These are phyloP conservation scores for Eupithecia centaureata DNA, from an alignment of 2,888 invertebrate species.

Conservation along the genomic window DNA sequence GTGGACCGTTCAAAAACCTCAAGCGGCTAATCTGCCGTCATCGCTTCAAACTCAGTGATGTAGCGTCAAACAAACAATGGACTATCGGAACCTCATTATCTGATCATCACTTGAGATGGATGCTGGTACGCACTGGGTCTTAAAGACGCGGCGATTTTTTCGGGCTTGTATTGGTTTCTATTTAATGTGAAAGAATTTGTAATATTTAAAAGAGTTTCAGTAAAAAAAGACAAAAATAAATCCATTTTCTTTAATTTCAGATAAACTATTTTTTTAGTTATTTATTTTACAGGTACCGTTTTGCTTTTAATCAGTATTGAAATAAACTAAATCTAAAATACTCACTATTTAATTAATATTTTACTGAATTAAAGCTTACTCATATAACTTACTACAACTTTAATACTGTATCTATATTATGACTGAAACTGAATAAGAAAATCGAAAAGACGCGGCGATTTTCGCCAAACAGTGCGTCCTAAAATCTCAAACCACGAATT, in stretches of 20 bases:
- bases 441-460: conserved; percentile 43
- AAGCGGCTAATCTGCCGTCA: conserved; percentile 17
- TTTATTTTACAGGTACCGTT: too few relatives aligned
- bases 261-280: too few relatives aligned
- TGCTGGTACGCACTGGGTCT: conserved; percentile 43
- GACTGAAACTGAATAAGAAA: not conserved
- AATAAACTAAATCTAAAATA: too few relatives aligned
- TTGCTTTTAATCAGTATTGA: too few relatives aligned
- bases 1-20: not conserved
- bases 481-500: conserved; percentile 41
- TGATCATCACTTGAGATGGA: conserved; percentile 42
- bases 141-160: conserved; percentile 33
- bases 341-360: too few relatives aligned
- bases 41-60: conserved; percentile 34
- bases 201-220: too few relatives aligned
- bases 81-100: conserved; percentile 48
- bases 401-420: too few relatives aligned
- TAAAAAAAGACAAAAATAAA: too few relatives aligned
- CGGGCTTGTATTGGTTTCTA: not conserved
- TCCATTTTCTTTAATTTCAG: too few relatives aligned
- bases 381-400: too few relatives aligned
- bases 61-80: conserved; percentile 41
- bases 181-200: too few relatives aligned
- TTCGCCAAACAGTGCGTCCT: conserved; percentile 46
- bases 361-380: too few relatives aligned